phyloP scores from a whole-genome alignment of 2,113 vertebrate genomes.

The Noturus placidus region DNA sequence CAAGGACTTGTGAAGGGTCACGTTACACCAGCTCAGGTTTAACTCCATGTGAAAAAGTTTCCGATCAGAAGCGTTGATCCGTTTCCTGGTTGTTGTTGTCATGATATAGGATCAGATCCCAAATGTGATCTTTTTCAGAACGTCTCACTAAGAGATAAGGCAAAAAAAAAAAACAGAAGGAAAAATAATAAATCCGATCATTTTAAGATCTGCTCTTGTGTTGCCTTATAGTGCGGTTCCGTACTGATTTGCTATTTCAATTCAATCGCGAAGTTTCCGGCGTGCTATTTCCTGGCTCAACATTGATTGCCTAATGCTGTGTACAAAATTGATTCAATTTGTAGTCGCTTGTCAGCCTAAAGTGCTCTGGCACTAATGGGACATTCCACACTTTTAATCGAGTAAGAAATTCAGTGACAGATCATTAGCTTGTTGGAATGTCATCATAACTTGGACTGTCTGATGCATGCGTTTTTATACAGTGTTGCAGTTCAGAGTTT shows the following conservation, averaged over 20 bases:
- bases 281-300: conserved; percentile 30
- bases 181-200: conserved; percentile 50
- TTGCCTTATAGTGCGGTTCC: conserved; percentile 28
- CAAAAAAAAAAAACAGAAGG: conserved; percentile 48
- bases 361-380: conserved; percentile 43
- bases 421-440: conserved; percentile 43
- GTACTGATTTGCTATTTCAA: conserved; percentile 24
- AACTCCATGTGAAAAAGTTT: neutral
- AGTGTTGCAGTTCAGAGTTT: neutral
- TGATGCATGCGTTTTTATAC: conserved; percentile 12
- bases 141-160: conserved; percentile 57
- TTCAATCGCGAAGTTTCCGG: conserved; percentile 26
- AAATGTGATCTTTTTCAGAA: conserved; percentile 59
- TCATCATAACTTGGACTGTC: conserved; percentile 34
- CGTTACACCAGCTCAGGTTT: neutral
- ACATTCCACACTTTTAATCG: conserved; percentile 44
- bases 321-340: conserved; percentile 51
- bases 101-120: conserved; percentile 59
- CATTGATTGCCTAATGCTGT: conserved; percentile 40
- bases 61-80: conserved; percentile 20
- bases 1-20: neutral
- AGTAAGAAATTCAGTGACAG: conserved; percentile 42
- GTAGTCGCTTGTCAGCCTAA: conserved; percentile 39
- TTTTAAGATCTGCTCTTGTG: conserved; percentile 49
- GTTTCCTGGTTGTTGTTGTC: conserved; percentile 44